Percentiles rank a stretch among this genome's conserved stretches.
These are phyloP conservation scores for Silurus asotus DNA, from an alignment of 2,113 vertebrate genomes.

Conservation along the genomic window DNA sequence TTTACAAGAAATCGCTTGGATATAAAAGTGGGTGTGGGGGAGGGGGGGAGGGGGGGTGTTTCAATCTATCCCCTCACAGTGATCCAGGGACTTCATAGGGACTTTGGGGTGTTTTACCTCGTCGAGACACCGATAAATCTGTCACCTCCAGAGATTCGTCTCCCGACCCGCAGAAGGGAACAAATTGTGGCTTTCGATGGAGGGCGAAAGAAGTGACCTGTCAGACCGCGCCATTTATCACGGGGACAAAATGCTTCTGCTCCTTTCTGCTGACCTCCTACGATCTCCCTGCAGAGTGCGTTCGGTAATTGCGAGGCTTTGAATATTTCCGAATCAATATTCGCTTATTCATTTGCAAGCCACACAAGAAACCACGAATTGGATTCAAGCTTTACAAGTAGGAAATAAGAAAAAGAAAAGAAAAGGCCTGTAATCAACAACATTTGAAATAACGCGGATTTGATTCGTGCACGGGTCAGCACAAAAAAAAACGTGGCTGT, in stretches of 20 bases:
- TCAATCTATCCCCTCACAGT: slow-evolving; percentile 71
- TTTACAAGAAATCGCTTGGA: slow-evolving; percentile 66
- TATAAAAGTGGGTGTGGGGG: slow-evolving; percentile 67
- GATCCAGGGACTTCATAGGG: slow-evolving; percentile 77
- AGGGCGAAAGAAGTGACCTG: slow-evolving; percentile 84
- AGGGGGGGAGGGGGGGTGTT: too few relatives aligned
- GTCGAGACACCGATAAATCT: slow-evolving; percentile 87
- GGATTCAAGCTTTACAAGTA: slow-evolving; percentile 6
- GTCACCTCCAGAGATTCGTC: slow-evolving; percentile 85
- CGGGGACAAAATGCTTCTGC: slow-evolving; percentile 84
- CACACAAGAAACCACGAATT: slow-evolving; percentile 5
- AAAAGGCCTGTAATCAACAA: not conserved
- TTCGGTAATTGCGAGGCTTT: slow-evolving; percentile 73
- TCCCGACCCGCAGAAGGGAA: slow-evolving; percentile 79
- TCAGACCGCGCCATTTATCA: slow-evolving; percentile 87
- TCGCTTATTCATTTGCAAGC: slow-evolving; percentile 64
- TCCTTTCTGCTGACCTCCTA: slow-evolving; percentile 75
- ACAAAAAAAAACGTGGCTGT: slow-evolving; percentile 45
- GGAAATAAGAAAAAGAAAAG: not conserved
- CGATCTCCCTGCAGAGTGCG: slow-evolving; percentile 87
- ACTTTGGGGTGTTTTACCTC: slow-evolving; percentile 82
- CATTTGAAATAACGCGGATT: not conserved
- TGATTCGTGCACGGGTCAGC: slow-evolving; percentile 14
- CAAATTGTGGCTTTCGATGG: slow-evolving; percentile 86
- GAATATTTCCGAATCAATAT: slow-evolving; percentile 78